Percentiles rank a stretch among this genome's conserved stretches.
Conservation (phyloP, 1,140 invertebrate genomes). For the Proales similis region DNA sequence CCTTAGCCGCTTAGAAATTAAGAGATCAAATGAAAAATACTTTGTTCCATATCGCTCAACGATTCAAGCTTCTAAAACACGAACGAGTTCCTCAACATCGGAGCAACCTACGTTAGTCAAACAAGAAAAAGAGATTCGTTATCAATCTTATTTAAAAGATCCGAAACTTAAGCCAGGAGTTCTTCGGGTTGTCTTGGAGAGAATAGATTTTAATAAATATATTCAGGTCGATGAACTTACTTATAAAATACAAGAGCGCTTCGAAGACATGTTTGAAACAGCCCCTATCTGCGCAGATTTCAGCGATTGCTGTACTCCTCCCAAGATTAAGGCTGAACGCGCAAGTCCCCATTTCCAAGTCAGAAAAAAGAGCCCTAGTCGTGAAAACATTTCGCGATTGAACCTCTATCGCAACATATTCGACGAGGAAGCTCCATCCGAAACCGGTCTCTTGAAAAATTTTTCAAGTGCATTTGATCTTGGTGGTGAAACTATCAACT, state of each 20-base stretch:
- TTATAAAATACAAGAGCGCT: not conserved
- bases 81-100: too few species aligned
- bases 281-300: not conserved
- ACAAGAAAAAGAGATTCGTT: too few species aligned
- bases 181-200: too few species aligned
- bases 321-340: not conserved
- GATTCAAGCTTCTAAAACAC: too few species aligned
- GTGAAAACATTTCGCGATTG: slow-evolving; percentile 8
- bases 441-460: not conserved
- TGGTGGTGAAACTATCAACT: not conserved
- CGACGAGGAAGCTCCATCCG: not conserved
- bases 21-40: too few species aligned
- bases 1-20: too few species aligned
- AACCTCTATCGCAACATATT: slow-evolving; percentile 29
- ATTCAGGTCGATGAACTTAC: not conserved
- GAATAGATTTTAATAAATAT: not conserved
- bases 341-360: not conserved
- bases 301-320: not conserved
- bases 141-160: too few species aligned
- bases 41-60: too few species aligned
- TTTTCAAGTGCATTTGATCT: not conserved
- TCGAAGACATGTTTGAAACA: not conserved
- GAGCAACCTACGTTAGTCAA: too few species aligned
- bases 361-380: slow-evolving; percentile 24
- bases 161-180: too few species aligned